Conservation (phyloP, 1,140 invertebrate genomes). For the Procambarus clarkii region DNA sequence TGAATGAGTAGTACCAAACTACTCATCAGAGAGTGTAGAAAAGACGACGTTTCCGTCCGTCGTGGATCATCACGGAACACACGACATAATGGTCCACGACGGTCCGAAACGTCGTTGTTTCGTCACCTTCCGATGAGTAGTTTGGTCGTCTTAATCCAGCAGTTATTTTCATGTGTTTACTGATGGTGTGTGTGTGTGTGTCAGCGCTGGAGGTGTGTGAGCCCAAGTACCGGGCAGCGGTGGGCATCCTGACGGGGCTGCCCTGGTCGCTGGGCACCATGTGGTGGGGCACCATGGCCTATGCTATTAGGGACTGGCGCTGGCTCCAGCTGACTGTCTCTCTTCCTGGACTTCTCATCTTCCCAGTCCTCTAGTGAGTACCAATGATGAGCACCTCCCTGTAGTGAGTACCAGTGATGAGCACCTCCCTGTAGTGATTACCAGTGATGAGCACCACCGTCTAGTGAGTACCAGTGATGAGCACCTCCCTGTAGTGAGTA, state of each 20-base stretch:
- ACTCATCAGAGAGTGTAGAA: too few relatives aligned
- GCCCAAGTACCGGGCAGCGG: background rate
- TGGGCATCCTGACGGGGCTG: slow-evolving; percentile 22
- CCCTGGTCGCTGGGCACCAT: slow-evolving; percentile 13
- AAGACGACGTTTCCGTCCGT: too few relatives aligned
- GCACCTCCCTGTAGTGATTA: background rate
- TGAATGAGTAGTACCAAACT: too few relatives aligned
- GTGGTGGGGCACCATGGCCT: slow-evolving; percentile 14
- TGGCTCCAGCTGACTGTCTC: slow-evolving; percentile 23
- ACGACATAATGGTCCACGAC: too few relatives aligned
- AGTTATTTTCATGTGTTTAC: too few relatives aligned
- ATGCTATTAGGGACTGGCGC: slow-evolving; percentile 31
- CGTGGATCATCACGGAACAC: too few relatives aligned
- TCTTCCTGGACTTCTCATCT: slow-evolving; percentile 4
- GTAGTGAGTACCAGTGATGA: background rate
- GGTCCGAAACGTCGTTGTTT: too few relatives aligned
- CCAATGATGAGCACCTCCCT: background rate
- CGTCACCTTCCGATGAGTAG: too few relatives aligned
- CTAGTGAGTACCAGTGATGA: too few relatives aligned
- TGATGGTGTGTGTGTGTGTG: background rate
- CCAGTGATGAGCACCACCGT: too few relatives aligned
- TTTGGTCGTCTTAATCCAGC: too few relatives aligned
- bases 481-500: too few relatives aligned
- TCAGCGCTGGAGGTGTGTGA: slow-evolving; percentile 38
- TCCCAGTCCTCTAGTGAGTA: slow-evolving; percentile 16